phyloP scores from a whole-genome alignment of 2,797 vertebrate genomes.

The Dryobates pubescens region DNA sequence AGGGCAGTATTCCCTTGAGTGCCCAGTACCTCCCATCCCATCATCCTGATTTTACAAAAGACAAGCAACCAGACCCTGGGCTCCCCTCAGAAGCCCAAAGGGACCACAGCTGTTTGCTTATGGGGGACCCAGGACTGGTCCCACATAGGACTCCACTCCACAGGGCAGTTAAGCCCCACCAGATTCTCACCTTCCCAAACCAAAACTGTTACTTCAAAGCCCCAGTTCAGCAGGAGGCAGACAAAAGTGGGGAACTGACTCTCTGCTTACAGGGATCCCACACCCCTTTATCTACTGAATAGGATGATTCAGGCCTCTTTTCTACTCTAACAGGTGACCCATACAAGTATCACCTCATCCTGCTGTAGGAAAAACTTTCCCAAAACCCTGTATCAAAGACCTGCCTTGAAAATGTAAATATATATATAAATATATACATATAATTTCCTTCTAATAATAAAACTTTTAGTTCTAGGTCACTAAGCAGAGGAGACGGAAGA shows the following conservation, averaged over 20 bases:
- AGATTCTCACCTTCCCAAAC: not conserved
- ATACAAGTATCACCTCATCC: not conserved
- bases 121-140: too few relatives aligned
- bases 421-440: not conserved
- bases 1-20: fast-evolving
- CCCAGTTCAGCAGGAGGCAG: not conserved
- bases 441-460: constrained; percentile 51
- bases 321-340: not conserved
- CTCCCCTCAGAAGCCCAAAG: not conserved
- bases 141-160: fast-evolving
- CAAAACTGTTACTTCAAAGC: not conserved
- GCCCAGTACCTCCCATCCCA: not conserved
- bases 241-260: not conserved
- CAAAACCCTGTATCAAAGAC: not conserved
- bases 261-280: not conserved
- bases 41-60: not conserved
- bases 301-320: not conserved
- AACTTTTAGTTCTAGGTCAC: constrained; percentile 69
- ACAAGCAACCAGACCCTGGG: fast-evolving
- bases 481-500: constrained; percentile 59
- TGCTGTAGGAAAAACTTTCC: not conserved
- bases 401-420: not conserved
- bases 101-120: not conserved
- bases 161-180: not conserved
- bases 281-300: not conserved